A percentile compares a stretch with the other conserved stretches of the same genome.
Evolutionary conservation across 1,140 invertebrate genomes (phyloP).

Genomic region (Bradysia coprophila): DNA sequence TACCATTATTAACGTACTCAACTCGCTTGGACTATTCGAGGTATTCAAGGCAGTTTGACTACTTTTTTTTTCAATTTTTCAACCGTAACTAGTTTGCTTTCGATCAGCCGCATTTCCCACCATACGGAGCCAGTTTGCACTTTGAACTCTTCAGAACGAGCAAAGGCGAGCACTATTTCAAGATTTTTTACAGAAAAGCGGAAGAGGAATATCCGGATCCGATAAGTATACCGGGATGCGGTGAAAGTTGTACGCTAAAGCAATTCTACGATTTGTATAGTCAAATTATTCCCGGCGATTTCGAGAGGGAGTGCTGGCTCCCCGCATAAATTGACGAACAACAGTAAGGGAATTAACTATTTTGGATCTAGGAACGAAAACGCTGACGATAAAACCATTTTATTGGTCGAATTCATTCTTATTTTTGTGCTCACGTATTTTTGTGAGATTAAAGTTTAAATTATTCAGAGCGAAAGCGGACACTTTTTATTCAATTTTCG

Average conservation of each 20-base stretch:
- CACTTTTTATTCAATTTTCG: no score
- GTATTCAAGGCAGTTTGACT: neutral
- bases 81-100: no score
- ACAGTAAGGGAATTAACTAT: no score
- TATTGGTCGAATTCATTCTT: no score
- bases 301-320: neutral
- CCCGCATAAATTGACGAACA: no score
- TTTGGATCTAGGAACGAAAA: no score
- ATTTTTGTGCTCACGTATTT: no score
- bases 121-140: neutral
- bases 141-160: neutral
- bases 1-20: neutral
- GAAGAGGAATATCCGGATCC: neutral
- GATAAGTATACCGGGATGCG: neutral
- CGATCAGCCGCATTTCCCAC: neutral
- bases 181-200: neutral
- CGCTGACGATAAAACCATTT: no score
- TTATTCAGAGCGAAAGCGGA: no score
- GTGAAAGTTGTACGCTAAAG: neutral
- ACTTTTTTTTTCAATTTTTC: neutral
- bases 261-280: neutral
- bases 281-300: neutral
- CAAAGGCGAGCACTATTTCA: neutral
- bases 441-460: no score
- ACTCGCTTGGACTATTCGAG: neutral